Evolutionary conservation across 2,888 invertebrate species (phyloP).

Genomic region (Ommatoiulus sabulosus): DNA sequence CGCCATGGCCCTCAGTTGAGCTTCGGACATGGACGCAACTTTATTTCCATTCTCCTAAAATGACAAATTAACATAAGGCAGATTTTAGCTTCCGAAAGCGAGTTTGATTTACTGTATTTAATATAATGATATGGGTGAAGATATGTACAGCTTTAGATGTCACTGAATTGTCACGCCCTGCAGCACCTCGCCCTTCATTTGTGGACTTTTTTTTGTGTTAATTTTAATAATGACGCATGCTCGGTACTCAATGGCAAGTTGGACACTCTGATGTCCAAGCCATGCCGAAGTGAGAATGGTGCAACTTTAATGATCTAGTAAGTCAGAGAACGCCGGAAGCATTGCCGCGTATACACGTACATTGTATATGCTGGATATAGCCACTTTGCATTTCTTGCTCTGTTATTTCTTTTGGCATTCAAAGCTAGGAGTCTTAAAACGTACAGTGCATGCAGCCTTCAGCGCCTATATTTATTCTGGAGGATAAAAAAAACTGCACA

Average conservation of each 20-base stretch:
- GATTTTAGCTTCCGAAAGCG: neutral
- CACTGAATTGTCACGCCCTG: no score
- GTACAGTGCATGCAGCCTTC: constrained; percentile 14
- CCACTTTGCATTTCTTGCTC: neutral
- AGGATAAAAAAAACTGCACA: neutral
- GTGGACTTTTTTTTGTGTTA: no score
- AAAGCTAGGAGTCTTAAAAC: neutral
- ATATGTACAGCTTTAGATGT: no score
- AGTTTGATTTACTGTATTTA: no score
- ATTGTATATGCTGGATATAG: neutral
- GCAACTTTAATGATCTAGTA: neutral
- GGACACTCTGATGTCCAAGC: neutral
- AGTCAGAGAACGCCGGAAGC: neutral
- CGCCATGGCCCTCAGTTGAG: constrained; percentile 80
- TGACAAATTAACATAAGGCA: constrained; percentile 55
- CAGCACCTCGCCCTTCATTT: no score
- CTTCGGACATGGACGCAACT: constrained; percentile 78
- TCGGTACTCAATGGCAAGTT: no score
- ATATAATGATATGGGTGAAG: no score
- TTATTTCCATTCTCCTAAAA: constrained; percentile 69
- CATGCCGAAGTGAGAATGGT: neutral
- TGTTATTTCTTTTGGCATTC: neutral
- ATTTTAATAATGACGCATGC: no score
- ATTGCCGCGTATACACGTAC: no score
- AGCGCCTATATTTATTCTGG: neutral